phyloP scores from a whole-genome alignment of 2,797 vertebrate species.

The Liparis tanakae region DNA sequence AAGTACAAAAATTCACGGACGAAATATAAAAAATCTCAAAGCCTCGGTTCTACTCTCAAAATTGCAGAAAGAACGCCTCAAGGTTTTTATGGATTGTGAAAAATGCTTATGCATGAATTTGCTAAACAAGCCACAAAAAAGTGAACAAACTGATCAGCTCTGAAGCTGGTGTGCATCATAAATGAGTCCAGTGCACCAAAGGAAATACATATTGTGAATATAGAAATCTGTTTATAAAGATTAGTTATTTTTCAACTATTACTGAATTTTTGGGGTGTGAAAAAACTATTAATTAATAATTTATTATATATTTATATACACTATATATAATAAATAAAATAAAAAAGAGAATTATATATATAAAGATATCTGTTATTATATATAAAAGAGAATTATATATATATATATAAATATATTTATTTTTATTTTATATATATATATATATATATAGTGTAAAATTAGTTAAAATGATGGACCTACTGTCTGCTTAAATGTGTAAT shows the following conservation, averaged over 20 bases:
- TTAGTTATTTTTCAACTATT: too few relatives aligned
- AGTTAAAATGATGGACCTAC: not conserved
- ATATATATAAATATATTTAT: too few relatives aligned
- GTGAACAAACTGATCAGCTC: constrained; percentile 31
- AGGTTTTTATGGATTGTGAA: constrained; percentile 20
- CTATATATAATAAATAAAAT: too few relatives aligned
- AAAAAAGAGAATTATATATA: too few relatives aligned
- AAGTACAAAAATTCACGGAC: constrained; percentile 4
- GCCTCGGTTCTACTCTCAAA: not conserved
- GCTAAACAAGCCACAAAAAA: constrained; percentile 28
- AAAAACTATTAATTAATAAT: too few relatives aligned
- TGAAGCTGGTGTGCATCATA: constrained; percentile 8
- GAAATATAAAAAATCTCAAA: not conserved
- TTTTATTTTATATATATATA: too few relatives aligned
- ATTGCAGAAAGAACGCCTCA: constrained; percentile 10
- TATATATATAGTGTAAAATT: too few relatives aligned
- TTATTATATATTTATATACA: too few relatives aligned
- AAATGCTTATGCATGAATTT: constrained; percentile 40
- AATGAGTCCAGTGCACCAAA: not conserved
- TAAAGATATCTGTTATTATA: too few relatives aligned
- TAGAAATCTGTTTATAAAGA: too few relatives aligned
- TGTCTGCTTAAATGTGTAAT: not conserved
- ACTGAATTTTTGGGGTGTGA: too few relatives aligned
- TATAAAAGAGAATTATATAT: too few relatives aligned
- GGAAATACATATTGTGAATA: not conserved